Base-by-base conservation (phyloP, 2,113 vertebrate genomes). In the Nothoprocta perdicaria region DNA sequence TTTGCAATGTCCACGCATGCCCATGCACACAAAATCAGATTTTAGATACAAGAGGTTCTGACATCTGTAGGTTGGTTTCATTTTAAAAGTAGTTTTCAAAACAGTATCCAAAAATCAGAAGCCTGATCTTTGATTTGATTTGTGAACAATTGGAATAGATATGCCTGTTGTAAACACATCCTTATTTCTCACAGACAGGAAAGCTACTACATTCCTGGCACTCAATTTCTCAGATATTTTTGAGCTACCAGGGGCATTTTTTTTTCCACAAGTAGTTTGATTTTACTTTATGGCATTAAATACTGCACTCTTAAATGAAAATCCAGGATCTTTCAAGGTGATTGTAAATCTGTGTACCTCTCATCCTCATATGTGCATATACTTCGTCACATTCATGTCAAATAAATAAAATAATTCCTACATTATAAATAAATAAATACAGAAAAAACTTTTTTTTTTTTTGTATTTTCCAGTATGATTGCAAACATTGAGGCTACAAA, bases 71-170 rank as follows among this genome's bases (percentile, higher is more conserved):
- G 89, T 87, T 67, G 35, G 7, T 43, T 67, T 87, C 33, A 82
- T 79, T 93, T 91, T 65, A 90, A 81, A 82, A 84, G 72, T 46
- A 90, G 63, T 95, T 87, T 89, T 61, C 79, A 38, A 94, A 91
- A 80, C 41, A 84, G 2, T 48, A 23, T 48, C 21, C 21, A 9
- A 48, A 48, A 48, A 48, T 48, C 48, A 73, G 67, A 80, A 91
- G 73, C 13, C 73, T 91, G 57, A 89, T 74, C 68, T 94, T 94
- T 77, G n/a, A 84, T 80, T 79, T 79, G 62, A 82, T 80, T 86
- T 78, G 69, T 78, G 84, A 87, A 74, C 71, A 91, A 72, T 0
- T 68, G 68, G 29, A 80, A 46, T 22, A 66, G 57, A 46, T 71
- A 63, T 7, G 52, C 12, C 55, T 80, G 24, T 22, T 75, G 16